Evolutionary conservation across 2,888 invertebrate genomes (phyloP).

Genomic region (Sinohyriopsis cumingii): DNA sequence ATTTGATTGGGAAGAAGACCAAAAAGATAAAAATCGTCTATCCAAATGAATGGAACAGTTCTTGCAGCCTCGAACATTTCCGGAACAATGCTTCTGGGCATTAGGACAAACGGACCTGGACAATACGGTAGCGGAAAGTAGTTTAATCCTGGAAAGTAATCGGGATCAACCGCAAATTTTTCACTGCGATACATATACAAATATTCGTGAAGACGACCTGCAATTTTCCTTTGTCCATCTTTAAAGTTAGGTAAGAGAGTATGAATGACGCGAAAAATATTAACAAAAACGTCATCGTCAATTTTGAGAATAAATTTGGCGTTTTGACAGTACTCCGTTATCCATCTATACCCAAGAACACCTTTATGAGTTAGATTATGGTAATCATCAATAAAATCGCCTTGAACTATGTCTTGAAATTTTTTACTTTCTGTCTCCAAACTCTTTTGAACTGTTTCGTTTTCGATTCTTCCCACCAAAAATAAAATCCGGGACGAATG

Average conservation of each 20-base stretch:
- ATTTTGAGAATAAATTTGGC: no score
- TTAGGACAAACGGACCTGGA: neutral
- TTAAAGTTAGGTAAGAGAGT: no score
- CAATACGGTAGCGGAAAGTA: neutral
- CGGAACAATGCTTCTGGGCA: neutral
- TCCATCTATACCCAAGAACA: no score
- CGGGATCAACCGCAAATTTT: slow-evolving; percentile 3
- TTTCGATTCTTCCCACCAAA: slow-evolving; percentile 32
- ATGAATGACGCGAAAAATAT: slow-evolving; percentile 39
- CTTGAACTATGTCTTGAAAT: slow-evolving; percentile 36
- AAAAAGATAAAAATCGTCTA: slow-evolving; percentile 7
- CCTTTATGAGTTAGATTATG: slow-evolving; percentile 46
- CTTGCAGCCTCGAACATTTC: slow-evolving; percentile 2
- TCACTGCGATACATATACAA: no score
- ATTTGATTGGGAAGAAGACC: slow-evolving; percentile 4
- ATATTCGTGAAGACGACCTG: no score
- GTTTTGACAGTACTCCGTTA: no score
- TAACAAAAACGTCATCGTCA: slow-evolving; percentile 49
- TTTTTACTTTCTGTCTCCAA: slow-evolving; percentile 44
- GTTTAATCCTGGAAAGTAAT: neutral
- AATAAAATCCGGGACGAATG: slow-evolving; percentile 38
- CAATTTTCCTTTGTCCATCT: no score
- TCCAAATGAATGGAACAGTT: slow-evolving; percentile 3
- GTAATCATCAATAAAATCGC: no score
- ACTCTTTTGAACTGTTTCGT: slow-evolving; percentile 23